Base-by-base conservation (phyloP, 2,888 invertebrate species). In the Galerucella calmariensis region DNA sequence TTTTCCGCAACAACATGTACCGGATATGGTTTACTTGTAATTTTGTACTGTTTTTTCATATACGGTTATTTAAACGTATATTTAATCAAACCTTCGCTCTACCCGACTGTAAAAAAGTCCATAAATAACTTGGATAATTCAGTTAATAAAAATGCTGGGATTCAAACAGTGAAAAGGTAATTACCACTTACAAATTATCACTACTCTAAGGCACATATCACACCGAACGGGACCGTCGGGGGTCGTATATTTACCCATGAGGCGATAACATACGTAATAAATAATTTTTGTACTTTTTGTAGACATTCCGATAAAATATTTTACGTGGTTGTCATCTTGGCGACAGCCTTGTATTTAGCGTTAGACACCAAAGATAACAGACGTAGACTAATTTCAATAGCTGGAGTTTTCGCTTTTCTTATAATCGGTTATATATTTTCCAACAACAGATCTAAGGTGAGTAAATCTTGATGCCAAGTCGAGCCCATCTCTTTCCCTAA, bases 371-470 rank as follows among this genome's bases (percentile, higher is more conserved):
- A 85, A 68, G 88, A 90, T 0, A 85, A 90, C 0, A 87, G 88
- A 5, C 86, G 89, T 66, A 89, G 96, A 77, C 88, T 96, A 65
- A 89, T 92, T 69, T 94, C 96, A 0, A 84, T 94, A 11, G 81
- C 90, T 5, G 96, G 95, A 0, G 88, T 95, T 2, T 78, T 88
- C 0, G 85, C 92, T 12, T 89, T 96, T 53, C 82, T 96, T 24
- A 16, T 90, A 0, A 81, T 91, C 27, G 92, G 93, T n/a, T 92
- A 90, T 82, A 56, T 92, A 8, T 91, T 92, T 81, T 93, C 93
- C 3, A 90, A 90, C 69, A 87, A 92, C 83, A 90, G 91, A 73
- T 81, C 87, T 77, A 84, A 89, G 85, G 90, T 91, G 83, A 86
- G 86, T 83, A 27, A 58, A 73, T 69, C 48, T 62, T 20, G 20